These are phyloP conservation scores for Fopius arisanus DNA, from an alignment of 1,140 invertebrate genomes.

Conservation along the genomic window DNA sequence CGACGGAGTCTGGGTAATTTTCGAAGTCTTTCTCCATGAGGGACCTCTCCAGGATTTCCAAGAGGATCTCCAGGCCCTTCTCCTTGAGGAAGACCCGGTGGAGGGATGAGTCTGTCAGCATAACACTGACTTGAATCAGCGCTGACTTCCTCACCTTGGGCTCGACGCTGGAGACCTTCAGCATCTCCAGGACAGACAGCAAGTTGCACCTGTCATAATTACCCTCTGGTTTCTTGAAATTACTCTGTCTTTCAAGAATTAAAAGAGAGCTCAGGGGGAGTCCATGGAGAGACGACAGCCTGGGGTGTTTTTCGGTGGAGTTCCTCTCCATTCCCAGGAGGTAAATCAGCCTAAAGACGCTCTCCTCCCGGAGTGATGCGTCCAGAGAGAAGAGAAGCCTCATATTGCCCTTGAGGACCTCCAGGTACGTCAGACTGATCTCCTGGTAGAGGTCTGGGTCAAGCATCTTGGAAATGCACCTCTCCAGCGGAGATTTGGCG, in stretches of 20 bases:
- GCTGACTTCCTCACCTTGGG: slow-evolving; percentile 68
- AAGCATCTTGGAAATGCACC: slow-evolving; percentile 69
- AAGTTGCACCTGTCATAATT: slow-evolving; percentile 53
- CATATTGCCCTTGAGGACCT: slow-evolving; percentile 65
- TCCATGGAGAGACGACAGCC: slow-evolving; percentile 61
- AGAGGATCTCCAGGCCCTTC: slow-evolving; percentile 60
- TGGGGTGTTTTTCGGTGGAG: slow-evolving; percentile 57
- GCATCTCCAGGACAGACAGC: slow-evolving; percentile 52
- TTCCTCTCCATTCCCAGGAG: slow-evolving; percentile 60
- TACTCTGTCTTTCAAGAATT: slow-evolving; percentile 47
- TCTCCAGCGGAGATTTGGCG: slow-evolving; percentile 61
- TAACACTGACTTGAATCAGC: slow-evolving; percentile 68
- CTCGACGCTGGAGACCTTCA: slow-evolving; percentile 59
- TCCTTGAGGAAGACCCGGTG: slow-evolving; percentile 64
- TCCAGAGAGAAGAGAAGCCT: slow-evolving; percentile 61
- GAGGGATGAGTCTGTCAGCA: slow-evolving; percentile 66
- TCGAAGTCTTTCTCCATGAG: slow-evolving; percentile 67
- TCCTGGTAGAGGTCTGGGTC: slow-evolving; percentile 69
- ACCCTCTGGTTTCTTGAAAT: slow-evolving; percentile 46
- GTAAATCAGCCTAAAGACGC: slow-evolving; percentile 64
- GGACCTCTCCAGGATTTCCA: slow-evolving; percentile 54
- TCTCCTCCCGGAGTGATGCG: slow-evolving; percentile 62
- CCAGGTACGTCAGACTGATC: slow-evolving; percentile 65
- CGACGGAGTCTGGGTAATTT: slow-evolving; percentile 72
- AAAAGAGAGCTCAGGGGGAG: slow-evolving; percentile 58